These are phyloP conservation scores for Bombus sibiricus DNA, from an alignment of 1,140 invertebrate genomes.

Conservation along the genomic window DNA sequence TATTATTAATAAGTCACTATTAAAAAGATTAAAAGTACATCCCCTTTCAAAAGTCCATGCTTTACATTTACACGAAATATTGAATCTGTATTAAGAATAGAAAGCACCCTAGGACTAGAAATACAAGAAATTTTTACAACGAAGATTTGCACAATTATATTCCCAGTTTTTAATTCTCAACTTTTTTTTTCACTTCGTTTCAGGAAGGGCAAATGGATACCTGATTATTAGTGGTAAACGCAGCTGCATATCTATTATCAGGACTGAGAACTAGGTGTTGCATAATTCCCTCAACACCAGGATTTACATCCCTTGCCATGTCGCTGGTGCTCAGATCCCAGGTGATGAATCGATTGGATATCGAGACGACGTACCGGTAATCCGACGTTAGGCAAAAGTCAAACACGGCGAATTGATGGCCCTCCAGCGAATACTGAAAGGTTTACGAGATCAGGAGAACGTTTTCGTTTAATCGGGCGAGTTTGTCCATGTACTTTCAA, in stretches of 20 bases:
- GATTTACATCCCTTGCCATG: slow-evolving; percentile 94
- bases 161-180: neutral
- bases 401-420: slow-evolving; percentile 98
- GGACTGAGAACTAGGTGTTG: slow-evolving; percentile 96
- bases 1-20: neutral
- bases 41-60: neutral
- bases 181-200: neutral
- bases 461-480: neutral
- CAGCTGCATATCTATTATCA: slow-evolving; percentile 98
- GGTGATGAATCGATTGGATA: slow-evolving; percentile 98
- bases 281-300: slow-evolving; percentile 97
- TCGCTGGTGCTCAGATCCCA: slow-evolving; percentile 98
- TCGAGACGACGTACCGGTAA: slow-evolving; percentile 96
- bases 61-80: too few relatives aligned
- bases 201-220: slow-evolving; percentile 74
- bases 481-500: slow-evolving; percentile 87
- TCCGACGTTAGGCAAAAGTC: slow-evolving; percentile 96
- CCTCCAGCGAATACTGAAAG: slow-evolving; percentile 96
- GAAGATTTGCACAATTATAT: too few relatives aligned
- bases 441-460: neutral
- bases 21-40: neutral
- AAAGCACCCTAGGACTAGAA: too few relatives aligned
- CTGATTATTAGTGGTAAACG: slow-evolving; percentile 98
- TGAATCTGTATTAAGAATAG: too few relatives aligned
- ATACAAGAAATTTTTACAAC: neutral